A percentile compares a stretch with the other conserved stretches of the same genome.
Conservation (phyloP, 2,113 vertebrate species). For the Myrmecophaga tridactyla region DNA sequence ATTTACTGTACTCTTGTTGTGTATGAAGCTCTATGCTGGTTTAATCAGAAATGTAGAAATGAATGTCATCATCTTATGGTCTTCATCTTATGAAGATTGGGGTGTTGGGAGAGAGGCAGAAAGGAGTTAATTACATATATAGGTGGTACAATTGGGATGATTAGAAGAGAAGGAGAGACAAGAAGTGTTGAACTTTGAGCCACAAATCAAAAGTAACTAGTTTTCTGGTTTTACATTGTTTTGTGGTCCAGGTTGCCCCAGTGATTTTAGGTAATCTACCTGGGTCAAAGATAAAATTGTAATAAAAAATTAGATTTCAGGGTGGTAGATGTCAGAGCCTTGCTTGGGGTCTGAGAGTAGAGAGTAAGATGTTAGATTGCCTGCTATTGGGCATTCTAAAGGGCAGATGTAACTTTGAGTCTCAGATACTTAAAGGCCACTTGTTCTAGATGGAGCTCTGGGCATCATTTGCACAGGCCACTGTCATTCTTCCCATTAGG, state of each 20-base stretch:
- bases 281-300: conserved; percentile 9
- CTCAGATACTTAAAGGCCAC: neutral
- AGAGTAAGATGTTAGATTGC: neutral
- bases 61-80: neutral
- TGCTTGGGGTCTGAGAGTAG: neutral
- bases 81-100: neutral
- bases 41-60: conserved; percentile 44
- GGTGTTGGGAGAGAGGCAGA: neutral
- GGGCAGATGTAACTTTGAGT: neutral
- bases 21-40: neutral
- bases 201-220: neutral
- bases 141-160: neutral
- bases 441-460: neutral
- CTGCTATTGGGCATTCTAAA: neutral
- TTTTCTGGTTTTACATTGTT: neutral
- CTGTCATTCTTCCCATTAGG: neutral
- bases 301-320: neutral
- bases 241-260: neutral
- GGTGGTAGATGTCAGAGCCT: neutral
- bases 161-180: neutral
- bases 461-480: neutral
- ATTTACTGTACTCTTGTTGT: conserved; percentile 48
- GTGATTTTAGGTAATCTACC: neutral
- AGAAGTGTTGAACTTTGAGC: neutral
- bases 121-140: neutral